A percentile compares a stretch with the other conserved stretches of the same genome.
phyloP scores from a whole-genome alignment of 2,888 invertebrate species.

The Melieria picta region DNA sequence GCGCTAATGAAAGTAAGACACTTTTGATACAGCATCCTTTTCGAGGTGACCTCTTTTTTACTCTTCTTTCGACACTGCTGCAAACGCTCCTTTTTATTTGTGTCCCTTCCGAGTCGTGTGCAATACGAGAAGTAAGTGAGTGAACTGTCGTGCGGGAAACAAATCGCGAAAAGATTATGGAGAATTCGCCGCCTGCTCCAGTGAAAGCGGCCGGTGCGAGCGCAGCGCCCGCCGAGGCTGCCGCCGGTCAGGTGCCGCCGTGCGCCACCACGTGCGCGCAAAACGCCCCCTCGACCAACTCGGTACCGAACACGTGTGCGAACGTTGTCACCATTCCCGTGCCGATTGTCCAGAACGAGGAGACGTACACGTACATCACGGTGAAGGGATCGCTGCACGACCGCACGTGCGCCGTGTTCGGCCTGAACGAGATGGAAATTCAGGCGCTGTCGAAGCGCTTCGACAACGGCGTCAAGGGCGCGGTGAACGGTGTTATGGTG shows the following conservation, averaged over 20 bases:
- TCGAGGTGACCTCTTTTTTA: too few relatives aligned
- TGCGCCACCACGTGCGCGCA: conserved; percentile 35
- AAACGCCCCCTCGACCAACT: conserved; percentile 41
- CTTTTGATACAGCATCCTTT: too few relatives aligned
- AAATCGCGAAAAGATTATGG: not conserved
- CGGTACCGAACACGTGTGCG: conserved; percentile 40
- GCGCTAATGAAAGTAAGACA: too few relatives aligned
- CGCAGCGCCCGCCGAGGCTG: conserved; percentile 27
- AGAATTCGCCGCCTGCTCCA: not conserved
- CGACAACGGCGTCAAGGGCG: conserved; percentile 71
- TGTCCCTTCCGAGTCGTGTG: too few relatives aligned
- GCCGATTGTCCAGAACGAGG: conserved; percentile 67
- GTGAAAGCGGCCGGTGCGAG: conserved; percentile 3
- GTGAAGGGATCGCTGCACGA: conserved; percentile 84
- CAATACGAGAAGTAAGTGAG: too few relatives aligned
- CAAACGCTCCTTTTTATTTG: too few relatives aligned
- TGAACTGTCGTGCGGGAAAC: not conserved
- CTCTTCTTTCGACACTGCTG: too few relatives aligned
- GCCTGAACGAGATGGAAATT: conserved; percentile 76
- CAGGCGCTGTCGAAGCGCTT: conserved; percentile 77
- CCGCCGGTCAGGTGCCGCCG: not conserved
- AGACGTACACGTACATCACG: conserved; percentile 77
- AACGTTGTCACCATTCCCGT: conserved; percentile 66
- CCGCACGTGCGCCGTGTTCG: conserved; percentile 79
- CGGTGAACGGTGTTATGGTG: conserved; percentile 79